Evolutionary conservation across 2,113 vertebrate genomes (phyloP).

Genomic region (Megaptera novaeangliae): DNA sequence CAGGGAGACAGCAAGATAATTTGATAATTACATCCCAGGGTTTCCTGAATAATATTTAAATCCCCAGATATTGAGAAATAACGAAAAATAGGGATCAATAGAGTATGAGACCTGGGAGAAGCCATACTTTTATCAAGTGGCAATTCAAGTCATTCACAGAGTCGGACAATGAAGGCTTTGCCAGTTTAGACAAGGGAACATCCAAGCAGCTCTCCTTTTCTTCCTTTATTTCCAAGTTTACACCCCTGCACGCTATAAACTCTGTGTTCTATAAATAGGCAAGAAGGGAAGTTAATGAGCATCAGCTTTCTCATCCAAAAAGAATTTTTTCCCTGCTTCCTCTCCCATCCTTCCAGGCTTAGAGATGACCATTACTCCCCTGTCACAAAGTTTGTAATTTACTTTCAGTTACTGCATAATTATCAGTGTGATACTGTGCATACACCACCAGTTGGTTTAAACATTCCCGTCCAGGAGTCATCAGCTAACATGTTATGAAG

Average conservation of each 20-base stretch:
- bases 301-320: not conserved
- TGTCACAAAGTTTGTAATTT: not conserved
- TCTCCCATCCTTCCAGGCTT: not conserved
- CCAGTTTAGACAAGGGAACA: not conserved
- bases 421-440: not conserved
- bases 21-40: not conserved
- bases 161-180: not conserved
- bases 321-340: not conserved
- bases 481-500: not conserved
- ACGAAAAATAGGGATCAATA: not conserved
- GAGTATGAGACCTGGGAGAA: not conserved
- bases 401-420: not conserved
- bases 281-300: not conserved
- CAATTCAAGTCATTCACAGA: not conserved
- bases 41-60: constrained; percentile 35
- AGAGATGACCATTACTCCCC: not conserved
- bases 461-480: not conserved
- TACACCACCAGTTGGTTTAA: not conserved
- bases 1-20: not conserved
- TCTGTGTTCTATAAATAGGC: not conserved
- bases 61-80: not conserved
- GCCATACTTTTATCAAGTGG: not conserved
- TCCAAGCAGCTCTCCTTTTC: not conserved
- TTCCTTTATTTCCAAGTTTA: not conserved
- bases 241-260: not conserved